Evolutionary conservation across 2,888 invertebrate species (phyloP).

Genomic region (Stenoptilia bipunctidactyla): DNA sequence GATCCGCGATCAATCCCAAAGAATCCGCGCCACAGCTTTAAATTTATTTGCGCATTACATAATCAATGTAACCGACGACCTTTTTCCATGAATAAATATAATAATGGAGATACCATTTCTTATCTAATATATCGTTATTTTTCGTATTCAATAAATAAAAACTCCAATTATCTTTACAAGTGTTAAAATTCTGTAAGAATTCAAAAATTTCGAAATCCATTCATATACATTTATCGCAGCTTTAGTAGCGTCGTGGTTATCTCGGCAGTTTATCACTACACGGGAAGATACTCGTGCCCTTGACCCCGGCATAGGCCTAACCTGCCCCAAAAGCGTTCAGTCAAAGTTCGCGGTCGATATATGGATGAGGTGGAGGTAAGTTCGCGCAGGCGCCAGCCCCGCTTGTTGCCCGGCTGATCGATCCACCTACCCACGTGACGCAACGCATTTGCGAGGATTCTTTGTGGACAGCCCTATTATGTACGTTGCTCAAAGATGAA

Average conservation of each 20-base stretch:
- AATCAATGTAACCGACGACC: too few relatives aligned
- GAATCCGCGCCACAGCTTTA: constrained; percentile 24
- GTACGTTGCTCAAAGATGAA: not conserved
- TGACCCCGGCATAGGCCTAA: constrained; percentile 70
- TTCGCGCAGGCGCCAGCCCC: constrained; percentile 53
- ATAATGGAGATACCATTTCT: too few relatives aligned
- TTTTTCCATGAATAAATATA: too few relatives aligned
- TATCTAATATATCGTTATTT: too few relatives aligned
- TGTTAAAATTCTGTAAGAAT: too few relatives aligned
- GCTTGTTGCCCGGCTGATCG: constrained; percentile 49
- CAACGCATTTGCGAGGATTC: constrained; percentile 66
- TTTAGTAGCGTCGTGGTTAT: too few relatives aligned
- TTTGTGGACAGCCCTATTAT: constrained; percentile 36
- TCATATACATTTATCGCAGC: too few relatives aligned
- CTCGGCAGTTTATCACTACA: not conserved
- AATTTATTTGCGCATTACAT: constrained; percentile 9
- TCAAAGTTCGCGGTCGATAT: constrained; percentile 61
- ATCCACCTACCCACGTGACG: constrained; percentile 66
- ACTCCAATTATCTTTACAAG: too few relatives aligned
- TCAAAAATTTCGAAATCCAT: too few relatives aligned
- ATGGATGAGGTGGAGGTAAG: constrained; percentile 33
- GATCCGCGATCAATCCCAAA: constrained; percentile 53
- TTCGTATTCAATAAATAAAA: too few relatives aligned
- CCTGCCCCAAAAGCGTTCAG: constrained; percentile 68
- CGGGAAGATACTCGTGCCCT: constrained; percentile 53